Conservation (phyloP, 2,113 vertebrate species). For the Stigmatopora argus region DNA sequence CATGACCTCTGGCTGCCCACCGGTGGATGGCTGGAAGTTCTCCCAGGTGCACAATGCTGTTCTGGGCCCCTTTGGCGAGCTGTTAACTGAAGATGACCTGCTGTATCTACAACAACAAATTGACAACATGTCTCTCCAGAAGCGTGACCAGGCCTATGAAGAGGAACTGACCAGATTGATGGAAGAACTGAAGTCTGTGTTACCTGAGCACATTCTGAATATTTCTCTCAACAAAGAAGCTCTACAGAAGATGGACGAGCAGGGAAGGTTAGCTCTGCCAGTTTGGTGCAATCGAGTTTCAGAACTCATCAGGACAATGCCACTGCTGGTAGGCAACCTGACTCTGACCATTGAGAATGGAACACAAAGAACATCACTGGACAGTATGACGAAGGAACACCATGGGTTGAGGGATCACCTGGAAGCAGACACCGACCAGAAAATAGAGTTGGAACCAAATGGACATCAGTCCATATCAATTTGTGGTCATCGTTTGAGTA, state of each 20-base stretch:
- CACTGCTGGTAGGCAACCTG: constrained; percentile 60
- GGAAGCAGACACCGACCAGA: constrained; percentile 8
- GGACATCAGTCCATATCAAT: constrained; percentile 57
- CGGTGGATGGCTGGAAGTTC: constrained; percentile 76
- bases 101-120: constrained; percentile 80
- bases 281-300: constrained; percentile 80
- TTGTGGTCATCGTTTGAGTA: constrained; percentile 56
- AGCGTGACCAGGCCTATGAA: constrained; percentile 78
- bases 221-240: constrained; percentile 78
- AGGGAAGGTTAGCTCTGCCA: constrained; percentile 65
- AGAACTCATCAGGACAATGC: constrained; percentile 80
- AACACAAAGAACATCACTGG: constrained; percentile 15
- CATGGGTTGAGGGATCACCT: constrained; percentile 18
- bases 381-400: constrained; percentile 24
- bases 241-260: constrained; percentile 52
- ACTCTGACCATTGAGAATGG: constrained; percentile 24
- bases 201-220: constrained; percentile 80
- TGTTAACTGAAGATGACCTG: constrained; percentile 85
- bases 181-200: constrained; percentile 75
- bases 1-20: constrained; percentile 25
- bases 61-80: constrained; percentile 87
- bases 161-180: constrained; percentile 78
- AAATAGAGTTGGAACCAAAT: not conserved
- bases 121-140: constrained; percentile 76
- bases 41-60: constrained; percentile 78